A percentile compares a stretch with the other conserved stretches of the same genome.
phyloP scores from a whole-genome alignment of 2,113 vertebrate genomes.

The Proteles cristata region DNA sequence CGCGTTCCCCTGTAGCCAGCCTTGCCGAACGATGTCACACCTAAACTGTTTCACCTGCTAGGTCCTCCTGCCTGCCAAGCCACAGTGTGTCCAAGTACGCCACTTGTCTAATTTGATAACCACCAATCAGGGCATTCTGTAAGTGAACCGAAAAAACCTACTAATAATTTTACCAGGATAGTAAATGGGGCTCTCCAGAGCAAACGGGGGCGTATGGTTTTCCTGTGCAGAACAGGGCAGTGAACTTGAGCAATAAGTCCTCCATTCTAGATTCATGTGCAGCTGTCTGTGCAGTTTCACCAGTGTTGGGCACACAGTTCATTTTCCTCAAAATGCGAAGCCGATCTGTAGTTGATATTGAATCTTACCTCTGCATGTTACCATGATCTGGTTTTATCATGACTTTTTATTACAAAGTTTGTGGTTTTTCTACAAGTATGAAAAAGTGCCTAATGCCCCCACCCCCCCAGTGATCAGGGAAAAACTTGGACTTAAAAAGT shows the following conservation, averaged over 20 bases:
- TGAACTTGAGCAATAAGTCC: neutral
- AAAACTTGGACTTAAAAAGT: neutral
- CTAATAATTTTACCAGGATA: neutral
- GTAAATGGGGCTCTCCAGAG: neutral
- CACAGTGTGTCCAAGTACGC: neutral
- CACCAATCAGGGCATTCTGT: neutral
- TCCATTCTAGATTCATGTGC: neutral
- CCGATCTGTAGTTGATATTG: neutral
- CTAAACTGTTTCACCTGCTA: neutral
- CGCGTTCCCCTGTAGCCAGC: neutral
- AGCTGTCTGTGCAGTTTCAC: neutral
- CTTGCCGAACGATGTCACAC: neutral
- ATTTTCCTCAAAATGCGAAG: neutral
- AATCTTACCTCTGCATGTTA: neutral
- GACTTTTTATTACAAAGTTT: neutral
- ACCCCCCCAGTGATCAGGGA: neutral
- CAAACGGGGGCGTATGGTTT: neutral
- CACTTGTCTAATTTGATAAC: neutral
- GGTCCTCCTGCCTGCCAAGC: neutral
- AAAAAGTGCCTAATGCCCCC: neutral
- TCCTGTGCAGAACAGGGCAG: neutral
- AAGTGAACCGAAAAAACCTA: neutral
- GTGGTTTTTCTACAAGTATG: neutral
- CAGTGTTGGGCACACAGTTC: neutral
- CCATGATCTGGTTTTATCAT: neutral